phyloP scores from a whole-genome alignment of 2,888 invertebrate species.

The Drosophila yooni region DNA sequence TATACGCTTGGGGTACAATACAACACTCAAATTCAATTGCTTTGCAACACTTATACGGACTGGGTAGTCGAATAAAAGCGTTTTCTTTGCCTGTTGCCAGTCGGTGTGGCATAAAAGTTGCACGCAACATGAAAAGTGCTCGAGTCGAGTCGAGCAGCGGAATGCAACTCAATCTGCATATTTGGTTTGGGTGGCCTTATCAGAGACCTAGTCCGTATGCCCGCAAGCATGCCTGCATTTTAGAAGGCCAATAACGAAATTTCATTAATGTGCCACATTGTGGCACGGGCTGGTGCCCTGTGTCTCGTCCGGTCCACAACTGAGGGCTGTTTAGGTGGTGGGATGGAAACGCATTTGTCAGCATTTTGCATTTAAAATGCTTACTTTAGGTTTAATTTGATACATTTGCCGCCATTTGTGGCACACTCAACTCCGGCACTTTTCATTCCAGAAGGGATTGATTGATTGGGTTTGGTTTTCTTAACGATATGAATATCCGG shows the following conservation, averaged over 20 bases:
- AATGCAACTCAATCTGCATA: not conserved
- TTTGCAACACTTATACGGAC: not conserved
- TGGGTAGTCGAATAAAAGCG: not conserved
- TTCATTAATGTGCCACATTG: conserved; percentile 72
- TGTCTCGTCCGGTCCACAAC: not conserved
- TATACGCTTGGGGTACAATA: not conserved
- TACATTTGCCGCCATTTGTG: conserved; percentile 65
- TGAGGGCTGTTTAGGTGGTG: not conserved
- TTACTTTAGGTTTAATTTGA: conserved; percentile 60
- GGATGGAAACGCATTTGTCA: conserved; percentile 74
- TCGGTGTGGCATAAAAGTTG: not conserved
- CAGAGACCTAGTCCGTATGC: conserved; percentile 4
- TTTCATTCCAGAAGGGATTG: conserved; percentile 23
- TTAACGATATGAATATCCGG: not conserved
- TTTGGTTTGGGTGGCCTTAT: not conserved
- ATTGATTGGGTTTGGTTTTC: not conserved
- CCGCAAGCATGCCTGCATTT: conserved; percentile 17
- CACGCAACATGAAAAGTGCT: not conserved
- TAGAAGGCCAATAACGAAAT: conserved; percentile 68
- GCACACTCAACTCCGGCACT: conserved; percentile 42
- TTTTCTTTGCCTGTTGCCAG: not conserved
- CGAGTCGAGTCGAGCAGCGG: not conserved
- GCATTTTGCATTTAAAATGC: conserved; percentile 74
- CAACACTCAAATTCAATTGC: not conserved
- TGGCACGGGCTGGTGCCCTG: conserved; percentile 31